Evolutionary conservation across 2,797 vertebrate species (phyloP), one percentile per base, ranked within the genome.

Genomic region (Microcaecilia unicolor): DNA sequence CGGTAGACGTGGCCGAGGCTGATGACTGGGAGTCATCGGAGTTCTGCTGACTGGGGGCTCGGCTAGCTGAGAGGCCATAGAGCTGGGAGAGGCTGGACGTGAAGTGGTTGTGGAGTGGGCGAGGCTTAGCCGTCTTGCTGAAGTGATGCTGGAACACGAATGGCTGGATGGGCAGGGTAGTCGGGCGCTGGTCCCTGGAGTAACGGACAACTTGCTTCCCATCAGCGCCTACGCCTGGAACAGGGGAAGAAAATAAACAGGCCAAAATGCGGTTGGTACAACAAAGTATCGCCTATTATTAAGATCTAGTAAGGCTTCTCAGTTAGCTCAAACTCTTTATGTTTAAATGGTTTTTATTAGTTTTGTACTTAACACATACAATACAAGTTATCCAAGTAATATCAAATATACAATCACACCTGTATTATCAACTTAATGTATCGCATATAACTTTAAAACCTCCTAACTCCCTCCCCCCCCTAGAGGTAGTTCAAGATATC

Each of bases 81-180:
- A 93, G 88, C 9, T 89, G 89, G 17, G 87, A 86, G 27, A 88
- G 74, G 51, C 74, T 74, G 42, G 76, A 62, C 10, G 67, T 65
- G 56, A 86, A 81, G 57, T 84, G 87, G 18, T 84, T 81, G 51
- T 89, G 84, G 47, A 91, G 82, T 10, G 89, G 91, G 31, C 84
- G 88, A 36, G 85, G 70, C 67, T 78, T 84, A 39, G 76, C 37
- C 53, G 87, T 72, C 52, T 84, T 86, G 43, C 78, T 88, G 55
- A 97, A 90, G 65, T 92, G 91, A 59, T 98, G 93, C 60, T 96
- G 93, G 62, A 99, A 92, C 62, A 92, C 91, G 53, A 99, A 98
- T 23, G 95, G 93, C 72, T 99, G 95, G 67, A 99, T 99, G 50
- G 95, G 94, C 53, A 99, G 85, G 9, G 89, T 87, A 2, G 91